Conservation (phyloP, 2,113 vertebrate species). For the Heptranchias perlo region DNA sequence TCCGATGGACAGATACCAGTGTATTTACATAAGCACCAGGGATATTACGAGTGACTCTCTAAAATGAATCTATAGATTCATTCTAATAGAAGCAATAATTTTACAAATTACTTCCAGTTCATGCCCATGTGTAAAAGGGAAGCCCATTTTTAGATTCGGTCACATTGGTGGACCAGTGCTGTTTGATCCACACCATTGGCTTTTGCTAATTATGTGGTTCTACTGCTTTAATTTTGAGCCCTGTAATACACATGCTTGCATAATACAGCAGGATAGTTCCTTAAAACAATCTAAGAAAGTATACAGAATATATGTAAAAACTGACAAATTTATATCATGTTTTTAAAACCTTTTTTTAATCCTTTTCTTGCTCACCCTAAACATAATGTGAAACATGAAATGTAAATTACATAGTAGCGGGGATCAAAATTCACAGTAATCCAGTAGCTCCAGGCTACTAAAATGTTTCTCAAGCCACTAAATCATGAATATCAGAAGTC, state of each 20-base stretch:
- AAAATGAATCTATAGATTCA: not conserved
- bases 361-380: not conserved
- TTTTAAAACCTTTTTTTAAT: slow-evolving; percentile 10
- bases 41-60: not conserved
- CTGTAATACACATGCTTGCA: not conserved
- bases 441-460: not conserved
- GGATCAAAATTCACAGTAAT: slow-evolving; percentile 27
- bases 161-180: not conserved
- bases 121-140: not conserved
- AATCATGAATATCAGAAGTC: not conserved
- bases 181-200: not conserved
- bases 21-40: not conserved
- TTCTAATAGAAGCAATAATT: too few species aligned
- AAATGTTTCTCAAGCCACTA: slow-evolving; percentile 7
- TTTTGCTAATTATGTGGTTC: not conserved
- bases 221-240: not conserved
- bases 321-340: not conserved
- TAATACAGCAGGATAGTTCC: not conserved
- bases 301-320: not conserved
- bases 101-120: too few species aligned
- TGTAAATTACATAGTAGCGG: not conserved
- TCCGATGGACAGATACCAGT: not conserved
- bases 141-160: not conserved
- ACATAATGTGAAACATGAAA: slow-evolving; percentile 1
- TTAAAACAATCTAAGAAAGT: not conserved